Percentiles rank a stretch among this genome's conserved stretches.
These are phyloP conservation scores for Peucedramus taeniatus DNA, from an alignment of 2,113 vertebrate species.

Conservation along the genomic window DNA sequence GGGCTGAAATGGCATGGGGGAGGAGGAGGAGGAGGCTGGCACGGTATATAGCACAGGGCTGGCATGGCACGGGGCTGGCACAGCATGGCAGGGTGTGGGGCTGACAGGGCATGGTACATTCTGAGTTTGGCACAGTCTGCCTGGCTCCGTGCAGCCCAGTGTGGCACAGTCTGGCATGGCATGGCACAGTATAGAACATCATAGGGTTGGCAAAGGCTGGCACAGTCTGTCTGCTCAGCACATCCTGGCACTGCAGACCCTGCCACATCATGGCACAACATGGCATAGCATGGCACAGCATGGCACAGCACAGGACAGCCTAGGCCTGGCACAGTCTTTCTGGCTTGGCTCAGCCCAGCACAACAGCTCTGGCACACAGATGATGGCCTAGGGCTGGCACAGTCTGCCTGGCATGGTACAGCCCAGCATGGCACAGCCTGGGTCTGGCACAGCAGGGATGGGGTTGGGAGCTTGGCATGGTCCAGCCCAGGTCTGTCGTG, in stretches of 20 bases:
- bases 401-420: background rate
- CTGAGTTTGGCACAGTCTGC: background rate
- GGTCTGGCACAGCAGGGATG: background rate
- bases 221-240: background rate
- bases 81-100: background rate
- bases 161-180: background rate
- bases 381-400: background rate
- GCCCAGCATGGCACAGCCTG: background rate
- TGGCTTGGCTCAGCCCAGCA: background rate
- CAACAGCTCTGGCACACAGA: background rate
- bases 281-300: background rate
- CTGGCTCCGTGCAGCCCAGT: background rate
- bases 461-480: background rate
- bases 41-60: too few species aligned
- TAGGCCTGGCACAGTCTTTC: too few species aligned
- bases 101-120: background rate
- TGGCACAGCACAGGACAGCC: fast-evolving
- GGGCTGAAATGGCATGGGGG: too few species aligned
- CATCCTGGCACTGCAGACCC: background rate
- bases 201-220: background rate
- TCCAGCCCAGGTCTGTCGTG: background rate
- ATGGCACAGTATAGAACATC: background rate
- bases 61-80: background rate
- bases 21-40: too few species aligned
- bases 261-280: background rate